Conservation (phyloP, 2,113 vertebrate genomes). For the Erpornis zantholeuca region DNA sequence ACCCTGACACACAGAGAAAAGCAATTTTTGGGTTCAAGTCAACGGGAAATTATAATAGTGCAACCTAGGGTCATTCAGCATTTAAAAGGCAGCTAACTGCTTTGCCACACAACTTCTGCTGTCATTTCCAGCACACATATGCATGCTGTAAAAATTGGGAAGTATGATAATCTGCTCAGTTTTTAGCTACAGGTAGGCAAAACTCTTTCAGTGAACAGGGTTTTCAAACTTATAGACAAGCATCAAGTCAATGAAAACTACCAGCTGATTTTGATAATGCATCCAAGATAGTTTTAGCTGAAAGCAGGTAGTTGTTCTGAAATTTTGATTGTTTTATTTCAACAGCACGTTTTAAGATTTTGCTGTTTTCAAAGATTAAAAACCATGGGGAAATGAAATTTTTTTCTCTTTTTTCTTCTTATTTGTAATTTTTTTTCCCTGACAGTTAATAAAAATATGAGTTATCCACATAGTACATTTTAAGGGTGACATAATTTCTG, state of each 20-base stretch:
- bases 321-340: background rate
- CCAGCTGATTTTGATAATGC: background rate
- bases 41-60: background rate
- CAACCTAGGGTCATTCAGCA: background rate
- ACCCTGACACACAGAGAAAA: background rate
- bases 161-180: background rate
- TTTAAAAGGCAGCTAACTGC: background rate
- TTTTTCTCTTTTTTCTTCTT: background rate
- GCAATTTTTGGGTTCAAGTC: background rate
- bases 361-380: background rate
- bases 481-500: background rate
- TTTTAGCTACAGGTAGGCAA: background rate
- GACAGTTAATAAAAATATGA: background rate
- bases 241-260: background rate
- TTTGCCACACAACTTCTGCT: background rate
- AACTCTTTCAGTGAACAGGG: background rate
- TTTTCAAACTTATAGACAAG: background rate
- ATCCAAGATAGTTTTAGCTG: background rate
- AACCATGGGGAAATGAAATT: background rate
- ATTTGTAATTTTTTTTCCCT: accelerated
- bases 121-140: background rate
- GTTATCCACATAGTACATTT: background rate
- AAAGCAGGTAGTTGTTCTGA: background rate
- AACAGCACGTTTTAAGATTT: background rate
- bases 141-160: background rate